phyloP scores from a whole-genome alignment of 2,113 vertebrate genomes.

The Forbesichthys papilliferus region DNA sequence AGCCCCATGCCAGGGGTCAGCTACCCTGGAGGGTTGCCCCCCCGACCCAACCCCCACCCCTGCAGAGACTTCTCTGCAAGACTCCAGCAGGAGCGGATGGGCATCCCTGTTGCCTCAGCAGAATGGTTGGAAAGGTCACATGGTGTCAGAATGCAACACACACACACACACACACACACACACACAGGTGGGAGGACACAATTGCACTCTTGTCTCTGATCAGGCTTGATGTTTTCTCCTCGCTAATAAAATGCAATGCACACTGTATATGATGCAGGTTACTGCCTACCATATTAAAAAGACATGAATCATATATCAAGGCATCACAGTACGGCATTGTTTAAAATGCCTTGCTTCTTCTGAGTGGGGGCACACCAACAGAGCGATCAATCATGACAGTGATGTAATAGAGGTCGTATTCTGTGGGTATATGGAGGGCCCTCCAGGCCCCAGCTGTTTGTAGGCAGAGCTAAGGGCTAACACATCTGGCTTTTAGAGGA shows the following conservation, averaged over 20 bases:
- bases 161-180: neutral
- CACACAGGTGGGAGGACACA: neutral
- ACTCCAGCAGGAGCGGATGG: constrained; percentile 64
- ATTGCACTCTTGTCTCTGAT: neutral
- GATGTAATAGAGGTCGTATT: constrained; percentile 9
- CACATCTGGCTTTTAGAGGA: constrained; percentile 37
- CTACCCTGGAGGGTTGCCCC: constrained; percentile 51
- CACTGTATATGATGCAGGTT: neutral
- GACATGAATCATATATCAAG: constrained; percentile 3
- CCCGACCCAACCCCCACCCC: constrained; percentile 4
- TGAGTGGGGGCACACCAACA: constrained; percentile 15
- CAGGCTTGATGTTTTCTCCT: neutral
- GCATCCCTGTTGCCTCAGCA: constrained; percentile 48
- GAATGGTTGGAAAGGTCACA: constrained; percentile 65
- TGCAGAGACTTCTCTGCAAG: constrained; percentile 53
- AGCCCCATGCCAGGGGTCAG: constrained; percentile 54
- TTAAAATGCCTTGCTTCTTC: neutral
- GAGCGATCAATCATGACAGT: constrained; percentile 26
- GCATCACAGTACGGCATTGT: neutral
- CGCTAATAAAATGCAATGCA: neutral
- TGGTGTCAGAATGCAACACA: constrained; percentile 16
- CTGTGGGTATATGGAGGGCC: constrained; percentile 12
- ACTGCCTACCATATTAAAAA: neutral
- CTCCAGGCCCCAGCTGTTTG: constrained; percentile 3
- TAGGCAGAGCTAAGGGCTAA: constrained; percentile 26